Evolutionary conservation across 2,888 invertebrate genomes (phyloP), one percentile per base, ranked within the genome.

Genomic region (Gandaritis pyraliata): DNA sequence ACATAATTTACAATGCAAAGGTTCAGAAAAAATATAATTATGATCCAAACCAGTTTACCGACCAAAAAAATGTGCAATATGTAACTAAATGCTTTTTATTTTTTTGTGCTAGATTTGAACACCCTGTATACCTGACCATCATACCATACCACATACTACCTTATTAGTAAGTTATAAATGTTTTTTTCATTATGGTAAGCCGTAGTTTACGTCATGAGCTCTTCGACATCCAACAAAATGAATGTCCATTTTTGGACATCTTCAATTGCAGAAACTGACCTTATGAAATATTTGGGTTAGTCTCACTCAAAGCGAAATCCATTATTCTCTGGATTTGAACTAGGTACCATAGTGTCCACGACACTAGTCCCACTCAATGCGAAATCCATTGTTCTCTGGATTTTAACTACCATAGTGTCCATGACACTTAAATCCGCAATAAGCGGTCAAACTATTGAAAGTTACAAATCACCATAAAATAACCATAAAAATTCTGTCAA

Each of bases 401-500:
- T n/a, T n/a, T n/a, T n/a, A n/a, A n/a, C n/a, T n/a, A n/a, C n/a
- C n/a, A n/a, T n/a, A 23, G 23, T 23, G 2, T 3, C 60, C 61
- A 43, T 59, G 58, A 49, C 64, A 58, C 33, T 53, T 59, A 53
- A 60, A 58, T 57, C 16, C 16, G 53, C 58, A 50, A 62, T 15
- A 56, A 18, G n/a, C 36, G 33, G 11, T 38, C 13, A 58, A 58
- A 66, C 61, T 53, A 64, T 64, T 67, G 64, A 65, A 61, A 56
- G 30, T 47, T 39, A 33, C 33, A 15, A 23, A 71, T 72, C 68
- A 69, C 62, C 73, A 73, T 74, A 72, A 71, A 73, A 70, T 50
- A 57, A 53, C 68, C 70, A 69, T 75, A 68, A 69, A 70, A 59
- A 75, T 70, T 68, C 73, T 50, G 30, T 43, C 11, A 43, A 43